Evolutionary conservation across 2,888 invertebrate genomes (phyloP), one percentile per base, ranked within the genome.

Genomic region (Dynastes hyllus): DNA sequence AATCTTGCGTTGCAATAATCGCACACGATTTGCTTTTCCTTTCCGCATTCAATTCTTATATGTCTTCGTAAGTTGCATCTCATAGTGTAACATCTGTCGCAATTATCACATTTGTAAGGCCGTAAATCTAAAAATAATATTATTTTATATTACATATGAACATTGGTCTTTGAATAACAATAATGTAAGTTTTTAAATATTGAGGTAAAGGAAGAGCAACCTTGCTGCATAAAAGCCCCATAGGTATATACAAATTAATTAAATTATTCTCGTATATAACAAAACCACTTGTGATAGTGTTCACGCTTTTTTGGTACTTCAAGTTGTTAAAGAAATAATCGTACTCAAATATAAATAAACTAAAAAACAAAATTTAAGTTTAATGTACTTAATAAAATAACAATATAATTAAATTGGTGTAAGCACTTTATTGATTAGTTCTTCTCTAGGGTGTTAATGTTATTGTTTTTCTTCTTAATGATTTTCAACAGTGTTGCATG

Each of bases 1-100:
- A 86, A 87, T 81, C 84, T 85, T 77, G 83, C 84, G 27, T 82
- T 79, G 81, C 91, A 91, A 70, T 87, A 84, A 1, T 55, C 11
- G 73, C 79, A 80, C 0, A 27, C 32, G 2, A 77, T 61, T 29
- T 58, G 75, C 27, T 53, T 78, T 63, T 78, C 76, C 63, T 78
- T 51, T 4, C 80, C 80, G 27, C 80, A 80, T 71, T 80, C 80
- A 37, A 76, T 53, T 70, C 76, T 76, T 13, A 78, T 32, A 50
- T 80, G 80, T 27, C 80, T 78, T 40, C 70, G 55, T n/a, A 80
- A 65, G 53, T 73, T 77, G 51, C 22, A 81, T 73, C 76, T 86
- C 86, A 11, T 85, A 84, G 80, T 82, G 76, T 81, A 84, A 22
- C 63, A 81, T 81, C 71, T 83, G 78, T 61, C 69, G 69, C 81